A percentile compares a stretch with the other conserved stretches of the same genome.
phyloP scores from a whole-genome alignment of 30 jellyfish, hydroid and myxozoan genomes.

The Euphysa ruthae region DNA sequence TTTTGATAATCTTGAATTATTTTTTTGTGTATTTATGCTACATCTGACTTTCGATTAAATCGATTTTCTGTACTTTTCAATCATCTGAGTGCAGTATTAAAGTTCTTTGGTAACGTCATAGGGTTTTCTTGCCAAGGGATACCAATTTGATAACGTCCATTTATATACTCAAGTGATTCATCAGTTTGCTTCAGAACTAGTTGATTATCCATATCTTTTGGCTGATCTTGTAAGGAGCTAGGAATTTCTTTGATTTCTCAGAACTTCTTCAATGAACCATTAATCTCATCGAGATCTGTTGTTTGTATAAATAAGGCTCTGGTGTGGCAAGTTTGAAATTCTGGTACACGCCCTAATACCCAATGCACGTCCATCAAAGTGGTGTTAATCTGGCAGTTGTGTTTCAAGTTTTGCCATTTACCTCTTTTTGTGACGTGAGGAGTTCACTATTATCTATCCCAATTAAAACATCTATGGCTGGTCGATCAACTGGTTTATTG shows the following conservation, averaged over 20 bases:
- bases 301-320: not conserved
- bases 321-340: not conserved
- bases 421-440: too few species aligned
- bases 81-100: not conserved
- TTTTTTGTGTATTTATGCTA: not conserved
- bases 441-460: too few species aligned
- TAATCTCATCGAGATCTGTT: not conserved
- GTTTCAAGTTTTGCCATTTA: not conserved
- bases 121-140: conserved; percentile 2
- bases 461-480: too few species aligned
- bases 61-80: not conserved
- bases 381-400: not conserved
- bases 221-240: not conserved
- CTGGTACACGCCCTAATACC: not conserved
- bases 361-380: not conserved
- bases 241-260: not conserved
- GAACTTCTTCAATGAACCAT: not conserved
- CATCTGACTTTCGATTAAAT: not conserved
- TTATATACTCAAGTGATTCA: too few species aligned
- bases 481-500: too few species aligned
- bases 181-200: too few species aligned
- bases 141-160: not conserved
- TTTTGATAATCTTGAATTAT: not conserved
- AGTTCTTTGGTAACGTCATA: too few species aligned
- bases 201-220: too few species aligned